Base-by-base conservation (phyloP, 2,113 vertebrate genomes). In the Euleptes europaea region DNA sequence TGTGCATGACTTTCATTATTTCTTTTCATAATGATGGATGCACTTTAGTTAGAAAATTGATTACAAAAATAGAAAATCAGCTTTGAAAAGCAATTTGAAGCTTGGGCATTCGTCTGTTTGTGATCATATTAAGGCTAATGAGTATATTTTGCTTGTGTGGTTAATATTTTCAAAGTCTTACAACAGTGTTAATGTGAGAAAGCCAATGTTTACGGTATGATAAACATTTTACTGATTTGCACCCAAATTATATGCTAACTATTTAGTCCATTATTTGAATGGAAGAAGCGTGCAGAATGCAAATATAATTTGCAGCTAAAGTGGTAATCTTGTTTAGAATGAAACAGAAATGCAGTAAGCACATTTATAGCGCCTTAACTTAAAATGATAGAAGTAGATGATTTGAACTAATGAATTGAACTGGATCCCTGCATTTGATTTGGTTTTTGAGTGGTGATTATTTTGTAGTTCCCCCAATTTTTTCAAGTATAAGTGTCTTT, bases 51-150 rank as follows among this genome's bases (percentile, higher is more conserved):
- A 90, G 90, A 93, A 92, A 95, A 96, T 92, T 91, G 95, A 94
- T 95, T 95, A 91, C 86, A 94, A 95, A 96, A 95, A 94, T 93
- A 95, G 94, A 94, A 96, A 88, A 84, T 69, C 92, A 91, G 89
- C 89, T 95, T 93, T 92, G 93, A 95, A 95, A 92, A 94, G 92
- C 94, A 95, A 94, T 96, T 95, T 95, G 89, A 95, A 94, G 88
- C 89, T 91, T 86, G 0, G 5, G 10, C 94, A 92, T 95, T 93
- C 92, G 90, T 92, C 86, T 92, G 88, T 91, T 78, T 93, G 85
- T 71, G 67, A 95, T 96, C 87, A 91, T 95, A 96, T 86, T 94
- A 92, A 95, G 91, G 87, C 93, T 95, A 95, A 95, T 93, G 94
- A 95, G 89, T 92, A 66, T 94, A 93, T 94, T 96, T 95, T 88